Base-by-base conservation (phyloP, 2,797 vertebrate species). In the Otus scops region DNA sequence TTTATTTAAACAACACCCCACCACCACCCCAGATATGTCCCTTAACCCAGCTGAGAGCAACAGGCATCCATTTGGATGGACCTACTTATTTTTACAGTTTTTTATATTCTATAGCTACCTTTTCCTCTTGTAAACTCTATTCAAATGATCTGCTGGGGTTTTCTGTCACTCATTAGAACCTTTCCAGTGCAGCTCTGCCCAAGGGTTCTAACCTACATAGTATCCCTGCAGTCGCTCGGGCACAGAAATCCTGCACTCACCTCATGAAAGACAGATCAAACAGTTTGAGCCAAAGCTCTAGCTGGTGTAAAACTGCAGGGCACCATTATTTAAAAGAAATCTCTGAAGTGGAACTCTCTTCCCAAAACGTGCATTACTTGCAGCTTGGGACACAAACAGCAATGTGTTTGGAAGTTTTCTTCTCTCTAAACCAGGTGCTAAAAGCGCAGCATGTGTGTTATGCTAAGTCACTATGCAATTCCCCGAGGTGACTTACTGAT, bases 121-220 rank as follows among this genome's bases (percentile, higher is more conserved):
- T 93, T 85, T 32, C 21, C 11, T 69, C 48, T 61, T 41, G 32
- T 50, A 69, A 81, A 22, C 12, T 32, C 38, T 91, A 74, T 89
- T 89, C 24, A 91, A 89, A 76, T 53, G 6, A 77, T 70, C 39
- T 69, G 10, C 32, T 56, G 50, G 36, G 7, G 2, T 41, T 75
- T 86, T 41, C 38, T 85, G 36, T 22, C 91, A 93, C 28, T 94
- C 63, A 76, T 92, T 81, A 78, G 73, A 94, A 92, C 50, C 51
- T 78, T 91, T 69, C 57, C 26, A 69, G 69, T 12, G 10, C 70
- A 78, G 59, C 36, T 90, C 95, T 88, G 76, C 89, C 88, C 92
- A 82, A 86, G 96, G 91, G 94, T 92, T 92, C 85, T 93, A 95
- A 92, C 85, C 89, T 79, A 94, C 79, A 92, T 73, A 93, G 13